Percentiles rank a stretch among this genome's conserved stretches.
Evolutionary conservation across 2,113 vertebrate genomes (phyloP).

Genomic region (Takifugu bimaculatus): DNA sequence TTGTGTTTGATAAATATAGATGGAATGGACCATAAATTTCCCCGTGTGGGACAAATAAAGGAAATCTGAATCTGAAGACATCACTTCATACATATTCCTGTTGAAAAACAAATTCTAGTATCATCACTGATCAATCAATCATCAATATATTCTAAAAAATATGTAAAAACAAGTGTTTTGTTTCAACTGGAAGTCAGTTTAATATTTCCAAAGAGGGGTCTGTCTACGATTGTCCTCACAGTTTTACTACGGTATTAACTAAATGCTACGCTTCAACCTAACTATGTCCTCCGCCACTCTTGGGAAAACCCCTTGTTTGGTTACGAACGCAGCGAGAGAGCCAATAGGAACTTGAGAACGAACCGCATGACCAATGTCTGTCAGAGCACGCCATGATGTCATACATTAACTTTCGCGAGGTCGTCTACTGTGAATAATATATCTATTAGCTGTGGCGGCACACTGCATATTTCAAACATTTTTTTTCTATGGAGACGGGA

Average conservation of each 20-base stretch:
- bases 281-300: slow-evolving; percentile 30
- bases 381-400: slow-evolving; percentile 5
- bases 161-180: not conserved
- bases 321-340: slow-evolving; percentile 8
- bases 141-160: not conserved
- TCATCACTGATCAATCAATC: not conserved
- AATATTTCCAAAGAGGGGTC: too few relatives aligned
- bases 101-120: not conserved
- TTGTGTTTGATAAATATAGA: not conserved
- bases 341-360: slow-evolving; percentile 47
- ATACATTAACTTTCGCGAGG: slow-evolving; percentile 18
- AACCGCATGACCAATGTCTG: slow-evolving; percentile 35
- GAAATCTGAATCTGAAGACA: not conserved
- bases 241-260: not conserved
- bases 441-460: slow-evolving; percentile 43
- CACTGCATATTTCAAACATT: slow-evolving; percentile 35
- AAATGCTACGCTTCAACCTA: slow-evolving; percentile 56
- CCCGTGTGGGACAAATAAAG: too few relatives aligned
- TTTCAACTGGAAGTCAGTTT: not conserved
- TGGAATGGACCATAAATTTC: not conserved
- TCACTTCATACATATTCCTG: not conserved
- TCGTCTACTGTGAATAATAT: slow-evolving; percentile 68
- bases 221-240: too few relatives aligned
- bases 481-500: slow-evolving; percentile 4
- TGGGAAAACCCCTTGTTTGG: slow-evolving; percentile 72